Base-by-base conservation (phyloP, 2,888 invertebrate genomes). In the Apodemia arnacis region DNA sequence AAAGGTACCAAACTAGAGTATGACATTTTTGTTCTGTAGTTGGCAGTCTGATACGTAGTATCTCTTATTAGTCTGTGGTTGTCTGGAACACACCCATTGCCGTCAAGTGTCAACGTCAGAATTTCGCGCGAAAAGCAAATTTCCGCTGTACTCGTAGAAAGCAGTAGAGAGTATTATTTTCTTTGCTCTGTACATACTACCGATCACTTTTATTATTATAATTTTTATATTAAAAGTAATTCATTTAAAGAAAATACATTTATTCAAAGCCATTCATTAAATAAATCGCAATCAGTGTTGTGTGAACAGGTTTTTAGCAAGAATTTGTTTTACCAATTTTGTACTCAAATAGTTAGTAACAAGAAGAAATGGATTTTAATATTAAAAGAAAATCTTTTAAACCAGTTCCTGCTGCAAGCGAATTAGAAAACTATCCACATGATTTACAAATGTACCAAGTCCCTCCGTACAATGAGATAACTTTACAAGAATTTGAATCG, bases 401-500 rank as follows among this genome's bases (percentile, higher is more conserved):
- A 94, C 87, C 94, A 2, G 94, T 95, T 7, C 90, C 96, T 75
- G 95, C 96, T 18, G 97, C 97, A 41, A 98, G 97, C 93, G 97
- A 98, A 10, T 96, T 97, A 24, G 98, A 98, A 94, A 96, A 97
- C 66, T 99, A 99, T 97, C 99, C 99, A 1, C 99, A 99, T 95
- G 99, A 99, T 97, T 97, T 99, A 18, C 99, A 99, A 96, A 98
- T 99, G 95, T 99, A 99, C 95, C 98, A 98, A 93, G 95, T 98
- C 44, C 99, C 99, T 44, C 99, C 99, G 8, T 97, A 96, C 44
- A 99, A 99, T 87, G 98, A 99, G 83, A 98, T 99, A 87, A 98
- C 99, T 82, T 98, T 99, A 31, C 98, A 99, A 87, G 99, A 99
- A 96, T 99, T 99, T 96, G 99, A 99, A 98, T 99, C 99, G 74